Base-by-base conservation (phyloP, 2,113 vertebrate genomes). In the Ibidorhyncha struthersii region DNA sequence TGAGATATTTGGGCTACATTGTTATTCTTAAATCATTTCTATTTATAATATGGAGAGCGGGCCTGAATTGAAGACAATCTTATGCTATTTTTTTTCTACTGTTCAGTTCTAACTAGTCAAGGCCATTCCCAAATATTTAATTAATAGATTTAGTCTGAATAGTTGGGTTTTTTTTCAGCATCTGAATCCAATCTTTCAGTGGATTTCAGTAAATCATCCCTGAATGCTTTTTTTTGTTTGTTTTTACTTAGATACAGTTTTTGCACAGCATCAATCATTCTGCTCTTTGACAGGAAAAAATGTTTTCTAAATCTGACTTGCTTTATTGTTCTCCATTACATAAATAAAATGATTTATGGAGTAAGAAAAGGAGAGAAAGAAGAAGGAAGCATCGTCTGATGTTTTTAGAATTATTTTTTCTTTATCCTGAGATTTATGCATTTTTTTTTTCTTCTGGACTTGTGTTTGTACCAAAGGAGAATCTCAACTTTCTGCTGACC, bases 341-440 rank as follows among this genome's bases (percentile, higher is more conserved):
- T 95, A 96, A 96, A 96, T 90, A 92, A 89, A 88, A 73, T 97
- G 97, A 97, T 98, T 97, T 96, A 96, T 96, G 95, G 65, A 96
- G 87, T 41, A 20, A 49, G 81, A 32, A 77, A 36, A 79, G 47
- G 61, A 16, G 32, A 78, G 62, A 59, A 62, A 65, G 56, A 29
- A 76, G 73, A 6, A 80, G 71, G 53, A 94, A 63, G 43, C 55
- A 34, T 10, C 40, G 70, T 55, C 50, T 81, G 85, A 86, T 85
- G 45, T 66, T 85, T 80, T 52, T 10, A 53, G 58, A 69, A 32
- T 59, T 55, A 4, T 62, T 94, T 91, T 81, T 96, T n/a, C 65
- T 81, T 58, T 82, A 55, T 18, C 80, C 61, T 69, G 14, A 82
- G 69, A 38, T 90, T 55, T 15, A 38, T 22, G 34, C 8, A 0